These are phyloP conservation scores for Microctonus aethiopoides DNA, from an alignment of 2,888 invertebrate species.

Conservation along the genomic window DNA sequence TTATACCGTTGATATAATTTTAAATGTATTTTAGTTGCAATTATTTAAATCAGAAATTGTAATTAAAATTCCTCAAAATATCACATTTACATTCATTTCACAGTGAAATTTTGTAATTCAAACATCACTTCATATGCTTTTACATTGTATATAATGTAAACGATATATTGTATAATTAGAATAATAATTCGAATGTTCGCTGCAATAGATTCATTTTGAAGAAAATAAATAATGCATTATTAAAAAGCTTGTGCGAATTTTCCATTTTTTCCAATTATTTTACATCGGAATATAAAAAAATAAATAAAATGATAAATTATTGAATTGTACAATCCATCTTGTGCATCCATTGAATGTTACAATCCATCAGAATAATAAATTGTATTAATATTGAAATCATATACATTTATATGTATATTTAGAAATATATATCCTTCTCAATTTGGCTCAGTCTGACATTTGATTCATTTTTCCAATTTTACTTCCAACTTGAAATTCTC, in stretches of 20 bases:
- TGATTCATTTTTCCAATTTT: neutral
- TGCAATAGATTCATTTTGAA: no score
- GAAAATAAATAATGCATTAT: no score
- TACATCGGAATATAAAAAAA: no score
- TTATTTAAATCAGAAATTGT: neutral
- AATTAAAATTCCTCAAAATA: neutral
- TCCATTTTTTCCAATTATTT: no score
- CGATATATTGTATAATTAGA: neutral
- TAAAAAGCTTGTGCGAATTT: no score
- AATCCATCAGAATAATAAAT: neutral
- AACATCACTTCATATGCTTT: neutral
- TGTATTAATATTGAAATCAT: neutral
- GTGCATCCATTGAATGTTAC: neutral
- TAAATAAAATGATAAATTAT: no score
- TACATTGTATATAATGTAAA: neutral
- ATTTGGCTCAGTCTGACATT: neutral
- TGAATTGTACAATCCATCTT: no score
- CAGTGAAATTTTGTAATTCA: neutral
- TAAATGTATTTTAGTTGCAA: neutral
- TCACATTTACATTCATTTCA: neutral
- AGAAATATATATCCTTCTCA: neutral
- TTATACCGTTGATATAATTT: neutral
- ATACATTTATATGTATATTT: neutral
- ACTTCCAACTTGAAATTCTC: neutral
- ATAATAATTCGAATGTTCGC: neutral